Evolutionary conservation across 1,140 invertebrate species (phyloP).

Genomic region (Drosophila repletoides): DNA sequence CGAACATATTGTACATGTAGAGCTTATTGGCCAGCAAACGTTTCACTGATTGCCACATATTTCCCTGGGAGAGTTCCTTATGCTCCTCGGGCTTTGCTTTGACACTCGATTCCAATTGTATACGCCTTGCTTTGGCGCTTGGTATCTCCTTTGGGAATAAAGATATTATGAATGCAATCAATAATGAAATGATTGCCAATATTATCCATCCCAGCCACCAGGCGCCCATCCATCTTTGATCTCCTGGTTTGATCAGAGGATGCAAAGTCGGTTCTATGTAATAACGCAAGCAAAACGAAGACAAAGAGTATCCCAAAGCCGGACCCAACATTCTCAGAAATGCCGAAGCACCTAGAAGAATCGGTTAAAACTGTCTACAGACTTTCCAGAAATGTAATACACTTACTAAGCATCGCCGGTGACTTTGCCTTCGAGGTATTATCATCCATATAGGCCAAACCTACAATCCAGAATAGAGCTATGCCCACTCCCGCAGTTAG

Average conservation of each 20-base stretch:
- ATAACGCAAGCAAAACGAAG: constrained; percentile 86
- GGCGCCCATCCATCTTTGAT: constrained; percentile 90
- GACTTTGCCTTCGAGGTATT: constrained; percentile 87
- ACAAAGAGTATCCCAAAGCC: constrained; percentile 87
- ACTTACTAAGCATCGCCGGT: constrained; percentile 85
- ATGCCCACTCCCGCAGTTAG: constrained; percentile 86
- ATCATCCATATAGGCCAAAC: constrained; percentile 88
- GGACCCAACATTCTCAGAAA: constrained; percentile 88
- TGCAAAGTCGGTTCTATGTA: constrained; percentile 87
- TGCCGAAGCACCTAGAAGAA: constrained; percentile 84
- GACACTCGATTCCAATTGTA: constrained; percentile 21
- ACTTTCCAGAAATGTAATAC: too few relatives aligned
- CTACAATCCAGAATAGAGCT: constrained; percentile 86
- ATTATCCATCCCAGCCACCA: constrained; percentile 92
- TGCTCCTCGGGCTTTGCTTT: not conserved
- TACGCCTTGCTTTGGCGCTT: constrained; percentile 53
- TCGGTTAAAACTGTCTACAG: not conserved
- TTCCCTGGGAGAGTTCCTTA: constrained; percentile 44
- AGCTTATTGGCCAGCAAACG: constrained; percentile 84
- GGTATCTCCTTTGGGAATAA: constrained; percentile 87
- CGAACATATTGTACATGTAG: constrained; percentile 86
- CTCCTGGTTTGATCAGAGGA: constrained; percentile 86
- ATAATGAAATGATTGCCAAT: constrained; percentile 84
- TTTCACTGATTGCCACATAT: constrained; percentile 55
- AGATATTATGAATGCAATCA: constrained; percentile 85